Conservation (phyloP, 2,113 vertebrate species). For the western clawed frog (Xenopus tropicalis) region UCB_Xtro_10.0 CM004448.2:29632501-29633000, state of each 20-base stretch:
- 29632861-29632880: too few species aligned
- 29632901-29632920: too few species aligned
- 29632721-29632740: background rate
- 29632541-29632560: too few species aligned
- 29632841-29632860: background rate
- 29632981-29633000: too few species aligned
- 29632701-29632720: constrained; percentile 1
- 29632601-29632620: constrained; percentile 22
- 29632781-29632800: too few species aligned
- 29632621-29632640: constrained; percentile 10
- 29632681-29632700: background rate
- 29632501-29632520: too few species aligned
- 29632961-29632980: too few species aligned
- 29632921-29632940: too few species aligned
- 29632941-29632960: too few species aligned
- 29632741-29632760: background rate
- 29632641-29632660: constrained; percentile 24
- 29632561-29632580: background rate
- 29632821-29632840: background rate
- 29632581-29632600: constrained; percentile 13
- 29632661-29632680: constrained; percentile 34
- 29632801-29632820: background rate
- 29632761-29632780: background rate
- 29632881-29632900: too few species aligned
- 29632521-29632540: too few species aligned